Base-by-base conservation (phyloP, 37 sponge, comb jelly and placozoan genomes). In the Mnemiopsis leidyi region DNA sequence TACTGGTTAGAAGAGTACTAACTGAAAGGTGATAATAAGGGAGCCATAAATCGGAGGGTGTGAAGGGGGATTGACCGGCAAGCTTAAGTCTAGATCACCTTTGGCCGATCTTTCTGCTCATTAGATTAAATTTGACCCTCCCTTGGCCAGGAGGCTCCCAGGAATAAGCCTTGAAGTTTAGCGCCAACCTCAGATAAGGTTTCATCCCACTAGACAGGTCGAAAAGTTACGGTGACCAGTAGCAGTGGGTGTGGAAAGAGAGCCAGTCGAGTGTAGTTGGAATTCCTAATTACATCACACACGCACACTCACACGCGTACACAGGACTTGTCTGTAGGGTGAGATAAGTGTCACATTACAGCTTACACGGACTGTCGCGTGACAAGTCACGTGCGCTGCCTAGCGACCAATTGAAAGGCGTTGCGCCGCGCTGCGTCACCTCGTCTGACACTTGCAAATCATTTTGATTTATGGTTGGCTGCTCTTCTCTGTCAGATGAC, bases 301-400 rank as follows among this genome's bases (percentile, higher is more conserved):
- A 61, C 68, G 29, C 73, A 69, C 73, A 69, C 73, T 25, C 28
- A 69, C 73, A 69, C 73, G 24, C 73, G 29, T 25, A 69, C 73
- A 69, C 23, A 28, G 28, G 29, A 25, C 29, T 25, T 69, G 73
- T 28, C 73, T 25, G 73, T n/a, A 18, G 61, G 73, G 73, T 25
- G 73, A 69, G 73, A 69, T 69, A 69, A 69, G 73, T 69, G 73
- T 69, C 73, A 69, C 73, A 69, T 69, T 69, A 69, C 73, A 69
- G n/a, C 2, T 69, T 21, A 21, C 73, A 69, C 2, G 73, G 24
- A 25, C 28, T 69, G 73, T 69, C 73, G 21, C 73, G 73, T 69
- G 73, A 5, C 73, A 28, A 16, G 73, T 69, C 73, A 69, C 73
- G 29, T 69, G 73, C 23, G 73, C n/a, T 28, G 29, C 28, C 21